These are phyloP conservation scores for Podarcis siculus DNA, from an alignment of 2,797 vertebrate species.

Conservation along the genomic window DNA sequence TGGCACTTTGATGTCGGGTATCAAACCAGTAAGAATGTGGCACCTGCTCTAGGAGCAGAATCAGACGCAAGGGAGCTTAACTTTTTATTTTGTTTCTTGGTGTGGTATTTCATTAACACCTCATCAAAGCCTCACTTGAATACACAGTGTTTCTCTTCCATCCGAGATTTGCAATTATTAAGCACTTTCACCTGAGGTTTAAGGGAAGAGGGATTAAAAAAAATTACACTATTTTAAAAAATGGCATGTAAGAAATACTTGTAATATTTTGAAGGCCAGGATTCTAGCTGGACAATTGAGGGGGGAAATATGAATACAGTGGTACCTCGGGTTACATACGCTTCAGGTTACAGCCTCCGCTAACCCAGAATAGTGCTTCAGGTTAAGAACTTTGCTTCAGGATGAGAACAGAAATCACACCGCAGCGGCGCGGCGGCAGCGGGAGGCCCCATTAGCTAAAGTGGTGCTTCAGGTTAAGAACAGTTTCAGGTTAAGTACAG, in stretches of 20 bases:
- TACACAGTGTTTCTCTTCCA: conserved; percentile 39
- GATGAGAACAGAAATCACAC: too few species aligned
- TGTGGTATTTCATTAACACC: conserved; percentile 40
- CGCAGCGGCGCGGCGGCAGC: too few species aligned
- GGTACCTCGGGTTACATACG: too few species aligned
- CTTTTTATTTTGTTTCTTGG: conserved; percentile 51
- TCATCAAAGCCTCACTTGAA: conserved; percentile 30
- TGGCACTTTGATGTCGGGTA: conserved; percentile 52
- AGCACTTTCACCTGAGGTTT: background rate
- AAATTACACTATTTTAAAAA: background rate
- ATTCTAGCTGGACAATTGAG: background rate
- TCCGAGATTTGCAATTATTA: conserved; percentile 32
- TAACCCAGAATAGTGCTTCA: too few species aligned
- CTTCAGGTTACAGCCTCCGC: too few species aligned
- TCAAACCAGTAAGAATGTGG: conserved; percentile 53
- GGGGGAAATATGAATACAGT: background rate
- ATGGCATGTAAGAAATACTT: background rate
- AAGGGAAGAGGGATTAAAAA: background rate
- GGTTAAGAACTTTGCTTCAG: too few species aligned
- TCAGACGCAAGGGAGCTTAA: conserved; percentile 33
- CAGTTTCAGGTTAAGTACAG: too few species aligned
- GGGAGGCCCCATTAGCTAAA: too few species aligned
- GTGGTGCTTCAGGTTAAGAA: too few species aligned
- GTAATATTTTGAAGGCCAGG: background rate
- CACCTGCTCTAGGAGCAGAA: conserved; percentile 50